Base-by-base conservation (phyloP, 2,888 invertebrate genomes). In the Coenonympha glycerion region DNA sequence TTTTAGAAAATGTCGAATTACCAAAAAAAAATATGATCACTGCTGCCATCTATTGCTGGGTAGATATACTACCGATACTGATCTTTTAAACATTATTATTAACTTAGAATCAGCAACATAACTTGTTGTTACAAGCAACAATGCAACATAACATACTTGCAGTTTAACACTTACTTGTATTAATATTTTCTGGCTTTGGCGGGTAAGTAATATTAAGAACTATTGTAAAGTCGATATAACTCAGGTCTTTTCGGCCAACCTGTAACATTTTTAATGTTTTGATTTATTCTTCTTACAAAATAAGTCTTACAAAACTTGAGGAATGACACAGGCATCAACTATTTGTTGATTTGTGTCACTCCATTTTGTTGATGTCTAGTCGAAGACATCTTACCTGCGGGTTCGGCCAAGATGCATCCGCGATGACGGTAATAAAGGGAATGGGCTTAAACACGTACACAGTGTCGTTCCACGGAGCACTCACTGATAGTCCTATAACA, bases 401-500 rank as follows among this genome's bases (percentile, higher is more conserved):
- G 18, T 64, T 49, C 0, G 66, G 66, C 8, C 66, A 56, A 1
- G 6, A 2, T 0, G 62, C 57, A 3, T 47, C 24, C 1, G 76
- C 50, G 1, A 53, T 33, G 0, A 76, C 59, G 3, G 56, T 62
- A 1, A 79, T 61, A 1, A 66, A 58, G 0, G 77, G 63, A 37
- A 73, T 58, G 41, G 81, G 77, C 4, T 55, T 63, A 2, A 71
- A 52, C 0, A 81, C 16, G 2, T 64, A 48, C 0, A 77, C 76
- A 1, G n/a, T 58, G 42, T 76, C 63, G n/a, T 49, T 66, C 0
- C 63, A 63, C 0, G 83, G 80, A 2, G 76, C 69, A 0, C 84
- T 76, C 4, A 84, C 64, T 0, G 75, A 78, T 24, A 84, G 49
- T 52, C 76, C 84, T 84, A 61, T 19, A 47, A 52, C 15, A 18